Conservation (phyloP, 2,113 vertebrate species). For the Mormyrus iriodes region DNA sequence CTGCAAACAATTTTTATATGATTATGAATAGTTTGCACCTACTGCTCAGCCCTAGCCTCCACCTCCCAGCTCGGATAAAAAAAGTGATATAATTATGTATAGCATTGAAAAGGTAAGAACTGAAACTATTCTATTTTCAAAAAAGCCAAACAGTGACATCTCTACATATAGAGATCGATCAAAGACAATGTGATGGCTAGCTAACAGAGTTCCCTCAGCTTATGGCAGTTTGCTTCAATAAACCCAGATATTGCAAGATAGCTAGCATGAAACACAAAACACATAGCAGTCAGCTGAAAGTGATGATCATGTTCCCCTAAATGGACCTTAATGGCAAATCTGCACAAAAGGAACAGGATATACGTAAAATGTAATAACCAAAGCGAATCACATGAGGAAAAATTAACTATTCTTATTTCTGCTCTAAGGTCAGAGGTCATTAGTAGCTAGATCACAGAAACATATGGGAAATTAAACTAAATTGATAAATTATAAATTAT, state of each 20-base stretch:
- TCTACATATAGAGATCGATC: not conserved
- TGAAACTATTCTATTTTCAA: not conserved
- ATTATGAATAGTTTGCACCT: not conserved
- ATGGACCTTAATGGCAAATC: not conserved
- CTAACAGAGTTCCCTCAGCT: not conserved
- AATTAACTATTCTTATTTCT: not conserved
- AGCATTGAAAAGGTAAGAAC: not conserved
- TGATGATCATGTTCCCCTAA: not conserved
- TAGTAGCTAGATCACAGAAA: not conserved
- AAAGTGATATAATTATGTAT: not conserved
- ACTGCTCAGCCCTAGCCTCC: not conserved
- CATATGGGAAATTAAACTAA: not conserved
- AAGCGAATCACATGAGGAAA: not conserved
- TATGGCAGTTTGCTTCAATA: not conserved
- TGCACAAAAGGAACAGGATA: not conserved
- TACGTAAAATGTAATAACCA: not conserved
- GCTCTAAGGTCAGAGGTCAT: not conserved
- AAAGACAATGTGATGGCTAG: not conserved
- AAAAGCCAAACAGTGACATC: not conserved
- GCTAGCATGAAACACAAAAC: too few species aligned
- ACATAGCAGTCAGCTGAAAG: not conserved
- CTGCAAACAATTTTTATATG: not conserved
- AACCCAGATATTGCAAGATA: too few species aligned
- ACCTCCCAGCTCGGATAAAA: not conserved
- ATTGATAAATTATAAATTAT: too few species aligned